These are phyloP conservation scores for Halictus quadricinctus DNA, from an alignment of 2,888 invertebrate species.

Conservation along the genomic window DNA sequence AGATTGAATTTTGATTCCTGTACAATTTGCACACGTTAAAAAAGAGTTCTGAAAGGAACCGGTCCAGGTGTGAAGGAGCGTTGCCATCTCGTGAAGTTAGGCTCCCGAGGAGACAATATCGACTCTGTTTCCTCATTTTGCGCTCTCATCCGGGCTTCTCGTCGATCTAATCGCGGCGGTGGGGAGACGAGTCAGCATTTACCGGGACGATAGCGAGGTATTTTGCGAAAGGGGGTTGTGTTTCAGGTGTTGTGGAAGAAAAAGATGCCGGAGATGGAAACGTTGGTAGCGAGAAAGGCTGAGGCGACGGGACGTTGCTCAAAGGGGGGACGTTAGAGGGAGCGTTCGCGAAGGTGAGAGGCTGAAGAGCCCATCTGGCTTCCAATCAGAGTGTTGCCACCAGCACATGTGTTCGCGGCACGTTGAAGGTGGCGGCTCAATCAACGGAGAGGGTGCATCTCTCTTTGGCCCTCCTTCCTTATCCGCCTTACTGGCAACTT, in stretches of 20 bases:
- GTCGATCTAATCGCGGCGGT: slow-evolving; percentile 44
- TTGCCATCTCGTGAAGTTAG: not conserved
- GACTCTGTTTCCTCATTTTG: slow-evolving; percentile 20
- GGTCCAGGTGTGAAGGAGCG: not conserved
- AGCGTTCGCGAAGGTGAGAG: slow-evolving; percentile 70
- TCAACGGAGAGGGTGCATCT: slow-evolving; percentile 73
- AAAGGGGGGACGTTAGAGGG: slow-evolving; percentile 25
- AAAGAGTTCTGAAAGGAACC: not conserved
- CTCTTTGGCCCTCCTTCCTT: slow-evolving; percentile 66
- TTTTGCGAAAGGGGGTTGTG: slow-evolving; percentile 53
- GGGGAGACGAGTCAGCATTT: slow-evolving; percentile 49
- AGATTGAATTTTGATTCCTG: no score
- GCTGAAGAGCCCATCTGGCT: slow-evolving; percentile 78
- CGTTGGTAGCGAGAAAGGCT: not conserved
- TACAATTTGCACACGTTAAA: no score
- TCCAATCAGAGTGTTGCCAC: slow-evolving; percentile 79
- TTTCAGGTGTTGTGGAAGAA: slow-evolving; percentile 62
- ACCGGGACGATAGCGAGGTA: slow-evolving; percentile 44
- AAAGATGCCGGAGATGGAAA: slow-evolving; percentile 44
- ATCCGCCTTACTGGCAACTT: slow-evolving; percentile 69
- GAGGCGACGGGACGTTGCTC: not conserved
- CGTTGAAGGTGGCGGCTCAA: slow-evolving; percentile 75
- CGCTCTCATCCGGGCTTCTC: slow-evolving; percentile 25
- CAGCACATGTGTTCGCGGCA: slow-evolving; percentile 78
- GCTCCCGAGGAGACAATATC: not conserved